Evolutionary conservation across 1,140 invertebrate species (phyloP).

Genomic region (Argopecten irradians): DNA sequence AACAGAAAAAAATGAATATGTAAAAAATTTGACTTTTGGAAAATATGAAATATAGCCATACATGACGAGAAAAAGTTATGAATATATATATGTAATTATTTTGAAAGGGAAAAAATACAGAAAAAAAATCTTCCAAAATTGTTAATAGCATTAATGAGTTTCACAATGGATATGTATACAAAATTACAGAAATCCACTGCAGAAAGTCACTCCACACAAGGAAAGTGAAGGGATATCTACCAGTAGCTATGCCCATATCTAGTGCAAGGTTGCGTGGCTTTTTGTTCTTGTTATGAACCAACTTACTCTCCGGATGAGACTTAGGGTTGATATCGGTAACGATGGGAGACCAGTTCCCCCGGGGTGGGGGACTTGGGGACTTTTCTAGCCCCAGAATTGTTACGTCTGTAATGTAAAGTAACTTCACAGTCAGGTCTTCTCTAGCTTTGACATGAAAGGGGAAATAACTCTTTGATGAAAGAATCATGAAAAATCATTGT

Average conservation of each 20-base stretch:
- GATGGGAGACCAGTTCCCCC: not conserved
- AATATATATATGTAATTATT: too few species aligned
- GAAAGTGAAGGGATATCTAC: not conserved
- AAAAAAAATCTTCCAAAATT: too few species aligned
- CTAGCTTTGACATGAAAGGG: too few species aligned
- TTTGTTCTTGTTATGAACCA: not conserved
- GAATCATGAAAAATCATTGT: too few species aligned
- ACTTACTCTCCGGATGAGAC: not conserved
- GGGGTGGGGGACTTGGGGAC: not conserved
- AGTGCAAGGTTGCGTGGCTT: conserved; percentile 20
- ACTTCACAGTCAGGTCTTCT: not conserved
- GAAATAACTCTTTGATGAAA: too few species aligned
- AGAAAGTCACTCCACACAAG: not conserved
- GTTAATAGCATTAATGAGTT: not conserved
- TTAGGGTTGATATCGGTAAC: conserved; percentile 1
- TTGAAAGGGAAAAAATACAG: too few species aligned
- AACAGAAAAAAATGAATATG: too few species aligned
- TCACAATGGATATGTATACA: not conserved
- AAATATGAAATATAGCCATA: too few species aligned
- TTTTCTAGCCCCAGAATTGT: conserved; percentile 7
- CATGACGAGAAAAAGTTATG: too few species aligned
- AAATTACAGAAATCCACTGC: not conserved
- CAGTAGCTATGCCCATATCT: conserved; percentile 14
- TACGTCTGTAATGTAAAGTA: not conserved
- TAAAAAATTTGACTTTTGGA: too few species aligned